phyloP scores from a whole-genome alignment of 2,113 vertebrate genomes.

The Podarcis muralis region DNA sequence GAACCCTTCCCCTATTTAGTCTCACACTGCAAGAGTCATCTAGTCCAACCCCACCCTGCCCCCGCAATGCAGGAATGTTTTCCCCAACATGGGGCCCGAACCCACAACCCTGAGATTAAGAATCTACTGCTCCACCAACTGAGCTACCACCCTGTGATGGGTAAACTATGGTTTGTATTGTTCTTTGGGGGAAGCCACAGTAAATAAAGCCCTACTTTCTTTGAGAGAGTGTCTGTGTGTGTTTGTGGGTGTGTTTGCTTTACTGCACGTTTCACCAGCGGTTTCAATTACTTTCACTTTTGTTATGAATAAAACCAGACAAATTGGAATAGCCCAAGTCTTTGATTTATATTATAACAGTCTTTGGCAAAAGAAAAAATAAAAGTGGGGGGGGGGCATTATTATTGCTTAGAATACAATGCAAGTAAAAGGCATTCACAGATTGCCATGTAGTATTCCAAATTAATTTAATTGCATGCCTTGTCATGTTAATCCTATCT shows the following conservation, averaged over 20 bases:
- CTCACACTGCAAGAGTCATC: no score
- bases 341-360: slow-evolving; percentile 63
- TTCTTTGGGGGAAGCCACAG: not conserved
- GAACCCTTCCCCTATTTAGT: no score
- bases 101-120: no score
- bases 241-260: slow-evolving; percentile 4
- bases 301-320: slow-evolving; percentile 61
- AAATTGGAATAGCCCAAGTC: slow-evolving; percentile 57
- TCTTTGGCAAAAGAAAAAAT: slow-evolving; percentile 41
- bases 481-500: not conserved
- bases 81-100: no score
- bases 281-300: slow-evolving; percentile 52
- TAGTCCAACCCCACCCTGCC: no score
- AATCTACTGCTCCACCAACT: no score
- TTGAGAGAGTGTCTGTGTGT: not conserved
- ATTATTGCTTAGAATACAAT: slow-evolving; percentile 56
- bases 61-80: no score
- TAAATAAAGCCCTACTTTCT: slow-evolving; percentile 43
- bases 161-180: no score
- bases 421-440: slow-evolving; percentile 9
- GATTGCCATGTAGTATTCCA: slow-evolving; percentile 43
- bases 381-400: not conserved
- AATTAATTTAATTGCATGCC: slow-evolving; percentile 50
- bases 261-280: slow-evolving; percentile 43
- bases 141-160: no score